Conservation (phyloP, 2,888 invertebrate species). For the Coenonympha glycerion region DNA sequence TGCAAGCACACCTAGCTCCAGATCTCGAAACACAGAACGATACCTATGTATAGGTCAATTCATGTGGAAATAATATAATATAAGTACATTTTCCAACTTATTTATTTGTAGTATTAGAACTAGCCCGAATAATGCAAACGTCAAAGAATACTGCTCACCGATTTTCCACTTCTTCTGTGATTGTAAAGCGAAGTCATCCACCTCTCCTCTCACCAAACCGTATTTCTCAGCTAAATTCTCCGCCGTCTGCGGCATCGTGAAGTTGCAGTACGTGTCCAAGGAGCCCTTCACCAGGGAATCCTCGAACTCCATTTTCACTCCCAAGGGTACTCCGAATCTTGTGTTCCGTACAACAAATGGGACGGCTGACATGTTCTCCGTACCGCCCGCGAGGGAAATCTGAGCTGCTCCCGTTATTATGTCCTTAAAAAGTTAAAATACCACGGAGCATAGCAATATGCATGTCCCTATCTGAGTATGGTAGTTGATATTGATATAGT, state of each 20-base stretch:
- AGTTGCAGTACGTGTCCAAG: constrained; percentile 92
- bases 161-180: constrained; percentile 93
- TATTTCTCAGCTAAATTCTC: constrained; percentile 91
- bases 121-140: no score
- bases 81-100: no score
- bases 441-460: no score
- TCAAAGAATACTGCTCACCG: no score
- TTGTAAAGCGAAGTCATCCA: constrained; percentile 88
- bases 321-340: constrained; percentile 92
- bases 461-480: no score
- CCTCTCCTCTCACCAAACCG: constrained; percentile 85
- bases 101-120: no score
- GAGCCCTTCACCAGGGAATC: constrained; percentile 82
- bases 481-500: no score
- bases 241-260: constrained; percentile 96
- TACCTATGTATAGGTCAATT: no score
- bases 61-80: no score
- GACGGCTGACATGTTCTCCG: constrained; percentile 95
- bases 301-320: constrained; percentile 84
- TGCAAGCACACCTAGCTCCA: no score
- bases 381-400: constrained; percentile 92
- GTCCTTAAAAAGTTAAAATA: constrained; percentile 78
- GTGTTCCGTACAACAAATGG: constrained; percentile 90
- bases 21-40: no score
- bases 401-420: constrained; percentile 88